Conservation (phyloP, 2,888 invertebrate genomes). For the Clitarchus hookeri region DNA sequence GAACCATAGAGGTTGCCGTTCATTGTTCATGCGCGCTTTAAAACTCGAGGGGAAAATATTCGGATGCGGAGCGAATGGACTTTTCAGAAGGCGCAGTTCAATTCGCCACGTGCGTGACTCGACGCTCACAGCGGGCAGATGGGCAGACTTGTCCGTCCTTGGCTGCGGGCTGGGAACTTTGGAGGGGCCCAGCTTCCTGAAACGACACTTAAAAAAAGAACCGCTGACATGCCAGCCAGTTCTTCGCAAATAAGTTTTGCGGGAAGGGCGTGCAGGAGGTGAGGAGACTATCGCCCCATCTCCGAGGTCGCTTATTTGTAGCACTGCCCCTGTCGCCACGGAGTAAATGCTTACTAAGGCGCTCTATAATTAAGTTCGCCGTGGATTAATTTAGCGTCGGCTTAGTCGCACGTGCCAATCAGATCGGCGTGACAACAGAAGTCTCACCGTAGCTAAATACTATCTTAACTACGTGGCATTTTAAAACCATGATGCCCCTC, state of each 20-base stretch:
- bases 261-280: not conserved
- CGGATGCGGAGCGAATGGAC: too few relatives aligned
- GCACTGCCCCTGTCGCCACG: not conserved
- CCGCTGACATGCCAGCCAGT: not conserved
- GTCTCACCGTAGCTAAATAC: too few relatives aligned
- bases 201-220: not conserved
- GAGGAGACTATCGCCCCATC: not conserved
- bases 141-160: not conserved
- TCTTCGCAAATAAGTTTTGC: not conserved
- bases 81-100: too few relatives aligned
- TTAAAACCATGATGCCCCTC: too few relatives aligned
- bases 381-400: not conserved
- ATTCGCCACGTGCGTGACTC: not conserved
- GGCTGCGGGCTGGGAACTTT: not conserved
- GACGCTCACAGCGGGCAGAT: not conserved
- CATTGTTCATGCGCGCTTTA: too few relatives aligned
- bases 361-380: not conserved
- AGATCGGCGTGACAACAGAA: too few relatives aligned
- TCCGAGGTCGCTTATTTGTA: not conserved
- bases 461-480: too few relatives aligned
- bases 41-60: too few relatives aligned
- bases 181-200: not conserved
- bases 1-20: too few relatives aligned
- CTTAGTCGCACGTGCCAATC: too few relatives aligned
- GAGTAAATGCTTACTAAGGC: not conserved